phyloP scores from a whole-genome alignment of 2,113 vertebrate genomes.

The Verasper variegatus region DNA sequence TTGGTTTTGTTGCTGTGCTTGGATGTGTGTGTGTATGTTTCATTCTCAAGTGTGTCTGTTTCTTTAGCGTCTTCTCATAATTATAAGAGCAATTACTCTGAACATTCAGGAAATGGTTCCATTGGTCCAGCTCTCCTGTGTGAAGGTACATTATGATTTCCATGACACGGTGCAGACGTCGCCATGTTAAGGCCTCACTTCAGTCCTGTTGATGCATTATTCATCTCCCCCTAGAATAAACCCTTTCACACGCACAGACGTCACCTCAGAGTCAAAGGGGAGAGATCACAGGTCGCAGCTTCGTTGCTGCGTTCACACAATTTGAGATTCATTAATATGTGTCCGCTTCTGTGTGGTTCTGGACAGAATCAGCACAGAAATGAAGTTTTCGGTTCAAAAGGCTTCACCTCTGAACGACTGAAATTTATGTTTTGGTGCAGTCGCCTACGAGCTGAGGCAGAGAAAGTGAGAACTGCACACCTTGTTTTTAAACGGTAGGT shows the following conservation, averaged over 20 bases:
- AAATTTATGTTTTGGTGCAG: too few relatives aligned
- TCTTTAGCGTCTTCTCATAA: slow-evolving; percentile 4
- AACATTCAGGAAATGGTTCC: too few relatives aligned
- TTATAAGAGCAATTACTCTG: slow-evolving; percentile 20
- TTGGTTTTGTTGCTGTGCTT: slow-evolving; percentile 19
- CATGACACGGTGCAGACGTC: slow-evolving; percentile 27
- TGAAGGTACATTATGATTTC: slow-evolving; percentile 28
- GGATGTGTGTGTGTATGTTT: slow-evolving; percentile 3
- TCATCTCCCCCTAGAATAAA: slow-evolving; percentile 35
- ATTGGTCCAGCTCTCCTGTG: too few relatives aligned
- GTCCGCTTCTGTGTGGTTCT: background rate
- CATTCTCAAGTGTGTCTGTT: slow-evolving; percentile 12
- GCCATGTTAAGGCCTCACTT: slow-evolving; percentile 9
- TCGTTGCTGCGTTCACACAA: slow-evolving; percentile 8
- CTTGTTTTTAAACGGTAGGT: too few relatives aligned
- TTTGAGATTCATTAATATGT: slow-evolving; percentile 10
- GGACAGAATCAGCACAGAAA: too few relatives aligned
- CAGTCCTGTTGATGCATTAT: slow-evolving; percentile 9
- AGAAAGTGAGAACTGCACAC: too few relatives aligned
- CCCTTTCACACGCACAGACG: background rate
- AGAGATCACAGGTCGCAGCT: slow-evolving; percentile 18
- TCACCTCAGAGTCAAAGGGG: background rate
- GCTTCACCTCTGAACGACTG: too few relatives aligned
- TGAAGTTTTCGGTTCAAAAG: too few relatives aligned
- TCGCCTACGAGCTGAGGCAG: too few relatives aligned